A percentile compares a stretch with the other conserved stretches of the same genome.
These are phyloP conservation scores for Aporrectodea caliginosa DNA, from an alignment of 1,140 invertebrate genomes.

Conservation along the genomic window DNA sequence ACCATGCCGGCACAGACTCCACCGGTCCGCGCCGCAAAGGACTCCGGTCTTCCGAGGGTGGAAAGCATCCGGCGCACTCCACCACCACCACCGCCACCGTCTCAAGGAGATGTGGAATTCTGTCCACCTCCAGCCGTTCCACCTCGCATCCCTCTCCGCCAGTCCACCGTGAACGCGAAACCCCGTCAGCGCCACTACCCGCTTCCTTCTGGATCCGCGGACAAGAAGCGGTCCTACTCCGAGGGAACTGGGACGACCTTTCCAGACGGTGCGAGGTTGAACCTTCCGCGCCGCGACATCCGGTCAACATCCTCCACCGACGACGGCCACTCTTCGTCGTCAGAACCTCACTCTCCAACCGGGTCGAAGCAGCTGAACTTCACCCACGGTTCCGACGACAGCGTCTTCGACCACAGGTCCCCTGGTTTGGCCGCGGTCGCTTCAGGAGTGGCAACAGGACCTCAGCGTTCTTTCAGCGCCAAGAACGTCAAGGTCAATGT, in stretches of 20 bases:
- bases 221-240: not conserved
- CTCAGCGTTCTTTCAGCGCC: not conserved
- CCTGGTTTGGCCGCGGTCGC: not conserved
- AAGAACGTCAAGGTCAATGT: not conserved
- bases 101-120: not conserved
- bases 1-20: not conserved
- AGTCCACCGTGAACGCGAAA: not conserved
- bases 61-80: not conserved
- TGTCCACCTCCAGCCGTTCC: not conserved
- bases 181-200: not conserved
- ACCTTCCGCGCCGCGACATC: not conserved
- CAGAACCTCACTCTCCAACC: not conserved
- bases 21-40: not conserved
- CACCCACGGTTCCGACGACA: not conserved
- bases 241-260: not conserved
- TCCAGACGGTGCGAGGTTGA: not conserved
- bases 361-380: not conserved
- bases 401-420: not conserved
- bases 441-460: not conserved
- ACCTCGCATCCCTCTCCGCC: not conserved
- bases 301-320: not conserved
- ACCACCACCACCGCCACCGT: not conserved
- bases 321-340: not conserved
- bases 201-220: not conserved
- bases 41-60: not conserved